Percentiles rank a stretch among this genome's conserved stretches.
These are phyloP conservation scores for Teinopalpus imperialis DNA, from an alignment of 2,888 invertebrate species.

Conservation along the genomic window DNA sequence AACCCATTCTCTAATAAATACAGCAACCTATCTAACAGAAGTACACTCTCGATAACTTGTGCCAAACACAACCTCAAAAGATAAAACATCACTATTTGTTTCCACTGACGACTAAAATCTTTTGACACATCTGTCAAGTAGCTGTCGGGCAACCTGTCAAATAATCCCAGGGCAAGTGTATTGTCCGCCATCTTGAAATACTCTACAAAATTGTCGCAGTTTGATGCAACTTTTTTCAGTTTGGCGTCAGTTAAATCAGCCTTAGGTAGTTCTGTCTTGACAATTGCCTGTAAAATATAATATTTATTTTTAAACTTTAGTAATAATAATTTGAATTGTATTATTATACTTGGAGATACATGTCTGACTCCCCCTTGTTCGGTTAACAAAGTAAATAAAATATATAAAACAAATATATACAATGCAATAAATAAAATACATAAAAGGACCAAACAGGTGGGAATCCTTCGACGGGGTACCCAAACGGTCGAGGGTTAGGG, in stretches of 20 bases:
- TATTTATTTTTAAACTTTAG: no score
- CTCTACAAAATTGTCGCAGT: slow-evolving; percentile 84
- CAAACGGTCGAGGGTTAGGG: no score
- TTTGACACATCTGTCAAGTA: slow-evolving; percentile 43
- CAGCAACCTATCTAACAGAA: slow-evolving; percentile 90
- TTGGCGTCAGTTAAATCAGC: slow-evolving; percentile 62
- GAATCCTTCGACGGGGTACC: no score
- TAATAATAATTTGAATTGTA: no score
- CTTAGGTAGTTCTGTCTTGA: slow-evolving; percentile 52
- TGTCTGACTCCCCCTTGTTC: no score
- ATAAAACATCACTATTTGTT: slow-evolving; percentile 88
- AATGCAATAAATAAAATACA: no score
- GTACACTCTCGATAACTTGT: slow-evolving; percentile 90
- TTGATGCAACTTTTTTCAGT: slow-evolving; percentile 84
- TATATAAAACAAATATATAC: no score
- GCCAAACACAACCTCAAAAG: slow-evolving; percentile 89
- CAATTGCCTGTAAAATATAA: slow-evolving; percentile 56
- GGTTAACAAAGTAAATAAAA: no score
- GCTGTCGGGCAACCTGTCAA: slow-evolving; percentile 55
- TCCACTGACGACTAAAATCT: slow-evolving; percentile 58
- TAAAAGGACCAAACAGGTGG: no score
- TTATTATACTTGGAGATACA: no score
- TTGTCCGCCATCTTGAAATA: slow-evolving; percentile 86
- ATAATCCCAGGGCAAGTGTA: slow-evolving; percentile 80
- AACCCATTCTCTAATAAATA: slow-evolving; percentile 86